Conservation (phyloP, 2,888 invertebrate species). For the Leucania comma region DNA sequence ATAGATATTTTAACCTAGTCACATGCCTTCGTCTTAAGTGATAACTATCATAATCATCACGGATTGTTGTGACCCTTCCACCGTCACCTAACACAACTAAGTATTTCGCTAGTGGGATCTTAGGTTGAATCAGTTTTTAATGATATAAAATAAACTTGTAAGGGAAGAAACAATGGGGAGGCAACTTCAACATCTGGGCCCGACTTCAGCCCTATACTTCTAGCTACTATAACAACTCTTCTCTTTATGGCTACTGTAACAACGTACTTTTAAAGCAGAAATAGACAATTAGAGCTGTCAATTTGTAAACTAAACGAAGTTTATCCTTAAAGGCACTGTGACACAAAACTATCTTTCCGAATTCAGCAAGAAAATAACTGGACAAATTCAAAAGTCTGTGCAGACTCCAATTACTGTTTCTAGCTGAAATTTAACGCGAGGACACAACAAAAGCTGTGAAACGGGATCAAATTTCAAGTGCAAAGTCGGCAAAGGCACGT, state of each 20-base stretch:
- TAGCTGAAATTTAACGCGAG: constrained; percentile 42
- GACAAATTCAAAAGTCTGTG: constrained; percentile 43
- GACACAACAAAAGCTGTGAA: constrained; percentile 43
- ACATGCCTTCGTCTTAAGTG: no score
- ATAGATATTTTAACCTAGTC: neutral
- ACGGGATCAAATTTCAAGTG: constrained; percentile 50
- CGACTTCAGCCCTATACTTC: neutral
- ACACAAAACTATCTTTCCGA: constrained; percentile 18
- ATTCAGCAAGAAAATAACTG: constrained; percentile 40
- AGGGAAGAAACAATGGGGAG: no score
- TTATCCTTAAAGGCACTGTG: constrained; percentile 21
- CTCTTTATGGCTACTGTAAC: no score
- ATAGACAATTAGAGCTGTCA: neutral
- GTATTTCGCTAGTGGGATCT: no score
- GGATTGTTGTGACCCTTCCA: no score
- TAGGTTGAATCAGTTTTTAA: no score
- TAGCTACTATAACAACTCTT: neutral
- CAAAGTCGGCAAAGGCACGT: constrained; percentile 48
- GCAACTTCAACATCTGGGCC: no score
- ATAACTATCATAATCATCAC: no score
- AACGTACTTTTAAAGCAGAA: neutral
- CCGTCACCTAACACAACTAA: no score
- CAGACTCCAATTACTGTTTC: constrained; percentile 40
- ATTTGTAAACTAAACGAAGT: neutral
- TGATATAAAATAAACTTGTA: no score